phyloP scores from a whole-genome alignment of 2,888 invertebrate species.

The Miltochrista miniata region DNA sequence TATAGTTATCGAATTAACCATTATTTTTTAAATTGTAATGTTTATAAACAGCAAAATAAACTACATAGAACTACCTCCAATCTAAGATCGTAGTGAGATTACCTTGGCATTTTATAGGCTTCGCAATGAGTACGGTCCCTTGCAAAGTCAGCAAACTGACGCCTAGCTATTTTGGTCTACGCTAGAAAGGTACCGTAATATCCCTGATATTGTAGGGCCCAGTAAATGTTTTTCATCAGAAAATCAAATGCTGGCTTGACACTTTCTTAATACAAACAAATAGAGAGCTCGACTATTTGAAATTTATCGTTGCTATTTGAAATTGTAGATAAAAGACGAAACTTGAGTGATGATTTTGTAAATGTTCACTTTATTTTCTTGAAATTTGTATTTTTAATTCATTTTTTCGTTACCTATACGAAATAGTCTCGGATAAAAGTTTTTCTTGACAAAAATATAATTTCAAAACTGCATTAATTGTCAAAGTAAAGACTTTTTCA shows the following conservation, averaged over 20 bases:
- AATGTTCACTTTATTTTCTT: not conserved
- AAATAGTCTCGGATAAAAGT: too few species aligned
- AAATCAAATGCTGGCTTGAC: not conserved
- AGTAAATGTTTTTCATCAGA: not conserved
- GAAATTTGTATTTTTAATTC: too few species aligned
- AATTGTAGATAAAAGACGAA: too few species aligned
- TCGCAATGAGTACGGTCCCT: not conserved
- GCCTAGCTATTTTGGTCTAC: not conserved
- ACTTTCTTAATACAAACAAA: constrained; percentile 10
- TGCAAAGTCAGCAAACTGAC: not conserved
- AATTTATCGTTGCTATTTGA: too few species aligned
- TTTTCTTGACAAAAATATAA: too few species aligned
- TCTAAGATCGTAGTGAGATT: not conserved
- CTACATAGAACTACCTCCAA: not conserved
- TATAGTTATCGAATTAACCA: too few species aligned
- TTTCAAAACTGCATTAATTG: too few species aligned
- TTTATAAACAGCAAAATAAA: not conserved
- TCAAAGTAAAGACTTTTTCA: too few species aligned
- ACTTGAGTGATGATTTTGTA: too few species aligned
- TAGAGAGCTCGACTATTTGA: not conserved
- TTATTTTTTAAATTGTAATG: not conserved
- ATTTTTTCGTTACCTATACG: too few species aligned
- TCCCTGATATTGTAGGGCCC: not conserved
- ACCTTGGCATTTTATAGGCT: not conserved
- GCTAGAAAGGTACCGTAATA: not conserved